Conservation (phyloP, 2,113 vertebrate species). For the Chascanopsetta lugubris region DNA sequence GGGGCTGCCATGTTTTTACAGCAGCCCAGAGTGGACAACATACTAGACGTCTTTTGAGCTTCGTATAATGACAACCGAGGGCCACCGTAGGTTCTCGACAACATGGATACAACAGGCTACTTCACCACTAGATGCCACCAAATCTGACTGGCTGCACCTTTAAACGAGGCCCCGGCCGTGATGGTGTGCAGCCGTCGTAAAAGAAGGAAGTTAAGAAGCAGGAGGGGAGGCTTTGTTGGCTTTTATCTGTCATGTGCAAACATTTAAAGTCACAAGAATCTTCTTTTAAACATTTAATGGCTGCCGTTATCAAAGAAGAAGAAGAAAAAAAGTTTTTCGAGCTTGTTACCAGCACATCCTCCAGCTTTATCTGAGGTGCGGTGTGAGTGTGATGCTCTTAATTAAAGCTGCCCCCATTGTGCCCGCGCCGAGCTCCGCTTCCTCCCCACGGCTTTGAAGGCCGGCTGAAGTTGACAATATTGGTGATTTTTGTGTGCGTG, state of each 20-base stretch:
- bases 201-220: constrained; percentile 11
- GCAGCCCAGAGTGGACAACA: no score
- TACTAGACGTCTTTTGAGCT: no score
- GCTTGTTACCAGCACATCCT: constrained; percentile 66
- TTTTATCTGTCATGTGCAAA: constrained; percentile 47
- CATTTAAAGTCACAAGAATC: constrained; percentile 46
- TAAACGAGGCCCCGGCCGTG: constrained; percentile 34
- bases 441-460: constrained; percentile 66
- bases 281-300: constrained; percentile 43
- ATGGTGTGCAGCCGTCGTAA: constrained; percentile 35
- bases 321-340: constrained; percentile 58
- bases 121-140: no score
- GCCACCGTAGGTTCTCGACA: no score
- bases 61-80: no score
- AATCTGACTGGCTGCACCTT: no score
- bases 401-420: constrained; percentile 78
- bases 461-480: constrained; percentile 71
- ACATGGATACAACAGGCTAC: no score
- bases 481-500: constrained; percentile 31
- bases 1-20: no score
- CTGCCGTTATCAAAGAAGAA: constrained; percentile 57
- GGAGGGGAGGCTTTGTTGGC: constrained; percentile 17
- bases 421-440: constrained; percentile 53
- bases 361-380: constrained; percentile 64
- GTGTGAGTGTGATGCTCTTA: constrained; percentile 74